Percentiles rank a stretch among this genome's conserved stretches.
These are phyloP conservation scores for Pachyseris speciosa DNA, from an alignment of 64 coral and sea anemone species.

Conservation along the genomic window DNA sequence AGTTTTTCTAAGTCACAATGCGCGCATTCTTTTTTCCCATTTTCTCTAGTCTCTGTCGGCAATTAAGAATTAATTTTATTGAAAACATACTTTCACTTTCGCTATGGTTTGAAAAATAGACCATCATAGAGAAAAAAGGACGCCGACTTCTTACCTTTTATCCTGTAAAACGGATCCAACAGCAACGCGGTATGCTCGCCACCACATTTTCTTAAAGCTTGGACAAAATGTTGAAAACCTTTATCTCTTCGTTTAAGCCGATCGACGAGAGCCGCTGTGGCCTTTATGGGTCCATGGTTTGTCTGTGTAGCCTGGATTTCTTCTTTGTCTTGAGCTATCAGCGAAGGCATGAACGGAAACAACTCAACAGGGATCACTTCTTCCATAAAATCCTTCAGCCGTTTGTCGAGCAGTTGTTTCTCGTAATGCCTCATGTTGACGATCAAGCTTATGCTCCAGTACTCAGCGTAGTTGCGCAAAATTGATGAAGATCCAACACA, in stretches of 20 bases:
- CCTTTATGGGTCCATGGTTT: slow-evolving; percentile 41
- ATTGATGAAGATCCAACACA: neutral
- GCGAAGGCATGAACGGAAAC: slow-evolving; percentile 43
- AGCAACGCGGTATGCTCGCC: slow-evolving; percentile 67
- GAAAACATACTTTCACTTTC: neutral
- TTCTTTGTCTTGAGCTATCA: slow-evolving; percentile 51
- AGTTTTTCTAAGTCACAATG: too few relatives aligned
- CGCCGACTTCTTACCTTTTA: neutral
- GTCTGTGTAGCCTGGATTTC: slow-evolving; percentile 42
- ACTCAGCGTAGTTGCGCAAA: neutral
- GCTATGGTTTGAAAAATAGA: neutral
- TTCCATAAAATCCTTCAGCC: slow-evolving; percentile 47
- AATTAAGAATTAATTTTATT: too few relatives aligned
- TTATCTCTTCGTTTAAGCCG: slow-evolving; percentile 56
- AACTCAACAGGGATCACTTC: slow-evolving; percentile 68
- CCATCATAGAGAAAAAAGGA: neutral
- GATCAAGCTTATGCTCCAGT: too few relatives aligned
- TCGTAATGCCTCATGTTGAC: slow-evolving; percentile 21
- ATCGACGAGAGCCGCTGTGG: slow-evolving; percentile 62
- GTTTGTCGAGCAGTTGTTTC: slow-evolving; percentile 37
- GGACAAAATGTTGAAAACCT: slow-evolving; percentile 75
- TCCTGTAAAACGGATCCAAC: slow-evolving; percentile 67
- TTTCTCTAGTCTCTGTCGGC: too few relatives aligned
- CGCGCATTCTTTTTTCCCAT: too few relatives aligned
- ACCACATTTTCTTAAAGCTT: slow-evolving; percentile 68